Evolutionary conservation across 2,797 vertebrate species (phyloP).

Genomic region (Acanthopagrus latus): DNA sequence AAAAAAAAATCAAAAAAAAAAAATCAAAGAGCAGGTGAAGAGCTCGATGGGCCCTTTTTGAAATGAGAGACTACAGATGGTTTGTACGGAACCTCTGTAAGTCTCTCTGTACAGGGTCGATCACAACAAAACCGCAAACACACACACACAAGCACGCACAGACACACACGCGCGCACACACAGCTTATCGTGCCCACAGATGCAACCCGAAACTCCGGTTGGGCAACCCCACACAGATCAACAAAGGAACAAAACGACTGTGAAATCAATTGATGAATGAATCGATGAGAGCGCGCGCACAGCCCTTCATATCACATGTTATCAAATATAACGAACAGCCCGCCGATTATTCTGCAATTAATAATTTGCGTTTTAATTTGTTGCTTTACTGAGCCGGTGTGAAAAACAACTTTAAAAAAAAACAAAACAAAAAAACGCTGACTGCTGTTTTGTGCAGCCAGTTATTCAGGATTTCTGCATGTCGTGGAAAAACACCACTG

Average conservation of each 20-base stretch:
- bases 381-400: slow-evolving; percentile 36
- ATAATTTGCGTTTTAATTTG: slow-evolving; percentile 58
- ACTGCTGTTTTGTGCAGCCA: slow-evolving; percentile 24
- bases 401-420: not conserved
- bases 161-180: slow-evolving; percentile 45
- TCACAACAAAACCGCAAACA: slow-evolving; percentile 75
- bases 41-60: slow-evolving; percentile 31
- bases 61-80: slow-evolving; percentile 58
- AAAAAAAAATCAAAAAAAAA: too few relatives aligned
- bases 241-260: slow-evolving; percentile 83
- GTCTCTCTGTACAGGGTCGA: slow-evolving; percentile 67
- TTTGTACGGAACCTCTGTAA: slow-evolving; percentile 61
- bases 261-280: slow-evolving; percentile 84
- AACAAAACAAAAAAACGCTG: slow-evolving; percentile 20
- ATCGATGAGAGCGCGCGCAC: slow-evolving; percentile 69
- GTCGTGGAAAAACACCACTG: not conserved
- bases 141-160: slow-evolving; percentile 41
- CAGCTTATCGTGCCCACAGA: slow-evolving; percentile 65
- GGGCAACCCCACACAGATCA: slow-evolving; percentile 80
- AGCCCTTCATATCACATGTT: slow-evolving; percentile 71
- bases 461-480: slow-evolving; percentile 31
- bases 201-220: slow-evolving; percentile 81
- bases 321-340: slow-evolving; percentile 75
- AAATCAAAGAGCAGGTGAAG: not conserved
- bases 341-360: slow-evolving; percentile 57